Base-by-base conservation (phyloP, 2,888 invertebrate genomes). In the Caenorhabditis sp. region DNA sequence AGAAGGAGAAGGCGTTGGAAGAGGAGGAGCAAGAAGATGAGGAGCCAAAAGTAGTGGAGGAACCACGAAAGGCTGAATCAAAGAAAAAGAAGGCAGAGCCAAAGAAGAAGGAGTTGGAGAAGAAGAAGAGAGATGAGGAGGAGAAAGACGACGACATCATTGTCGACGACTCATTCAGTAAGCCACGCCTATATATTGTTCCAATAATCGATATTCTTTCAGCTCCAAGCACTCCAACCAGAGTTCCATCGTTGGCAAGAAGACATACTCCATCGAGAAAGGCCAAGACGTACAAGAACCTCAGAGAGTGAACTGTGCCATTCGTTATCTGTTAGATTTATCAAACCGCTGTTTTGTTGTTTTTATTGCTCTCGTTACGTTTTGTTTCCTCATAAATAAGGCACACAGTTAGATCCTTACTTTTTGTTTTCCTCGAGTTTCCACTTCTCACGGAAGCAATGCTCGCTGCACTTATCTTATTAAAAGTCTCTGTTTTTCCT, bases 241-340 rank as follows among this genome's bases (percentile, higher is more conserved):
- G 41, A 41, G 22, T 44, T 61, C 70, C 77, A 19, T 16, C 28
- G 22, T 22, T 77, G 70, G 54, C 38, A 7, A 70, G 69, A 77
- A 61, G 77, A 54, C 35, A 51, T 16, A 77, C 77, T 19, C 77
- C 77, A 63, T 77, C 77, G 22, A 69, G 77, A 70, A 77, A 70
- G 47, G 77, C 47, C 0, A 77, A 77, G 38, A 77, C 69, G 1
- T 70, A 69, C 47, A 77, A 70, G 22, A 76, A 61, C 16, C 41
- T 68, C 24, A 49, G 26, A 44, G 69, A 63, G 28, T 75, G 41
- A 66, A 54, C 26, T 31, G 64, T 58, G 35, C 35, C 10, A 44
- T 61, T 24, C 16, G 38, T n/a, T 16, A 2, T 47, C 44, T 70
- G 56, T 56, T 70, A 58, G 8, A 54, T 54, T 54, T n/a, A 26